These are phyloP conservation scores for Stratiolaelaps scimitus DNA, from an alignment of 1,140 invertebrate species.

Conservation along the genomic window DNA sequence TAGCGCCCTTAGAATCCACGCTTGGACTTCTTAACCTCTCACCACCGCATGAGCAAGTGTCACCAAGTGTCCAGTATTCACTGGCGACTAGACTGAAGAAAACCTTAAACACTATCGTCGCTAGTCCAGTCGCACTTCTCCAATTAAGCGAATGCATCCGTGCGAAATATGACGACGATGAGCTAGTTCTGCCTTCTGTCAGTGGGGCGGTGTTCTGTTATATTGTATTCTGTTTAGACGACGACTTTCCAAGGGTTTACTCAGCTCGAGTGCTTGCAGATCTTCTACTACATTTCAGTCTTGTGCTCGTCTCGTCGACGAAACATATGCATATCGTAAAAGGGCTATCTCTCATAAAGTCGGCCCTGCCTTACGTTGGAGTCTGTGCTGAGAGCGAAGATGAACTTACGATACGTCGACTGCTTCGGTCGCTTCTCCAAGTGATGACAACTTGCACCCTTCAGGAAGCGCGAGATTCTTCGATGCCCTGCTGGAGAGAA, in stretches of 20 bases:
- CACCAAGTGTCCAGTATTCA: neutral
- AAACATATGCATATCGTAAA: neutral
- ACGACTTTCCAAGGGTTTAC: constrained; percentile 10
- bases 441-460: neutral
- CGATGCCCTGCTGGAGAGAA: neutral
- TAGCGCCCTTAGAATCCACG: neutral
- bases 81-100: neutral
- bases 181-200: neutral
- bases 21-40: constrained; percentile 1
- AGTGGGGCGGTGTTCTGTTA: neutral
- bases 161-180: neutral
- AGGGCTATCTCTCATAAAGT: neutral
- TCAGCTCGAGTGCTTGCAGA: neutral
- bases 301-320: neutral
- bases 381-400: neutral
- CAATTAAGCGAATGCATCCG: neutral
- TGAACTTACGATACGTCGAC: neutral
- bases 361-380: neutral
- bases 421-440: neutral
- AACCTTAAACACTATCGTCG: neutral
- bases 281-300: neutral
- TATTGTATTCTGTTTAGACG: neutral
- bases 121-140: neutral
- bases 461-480: neutral
- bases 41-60: neutral